Base-by-base conservation (phyloP, 2,888 invertebrate genomes). In the Morpho helenor region DNA sequence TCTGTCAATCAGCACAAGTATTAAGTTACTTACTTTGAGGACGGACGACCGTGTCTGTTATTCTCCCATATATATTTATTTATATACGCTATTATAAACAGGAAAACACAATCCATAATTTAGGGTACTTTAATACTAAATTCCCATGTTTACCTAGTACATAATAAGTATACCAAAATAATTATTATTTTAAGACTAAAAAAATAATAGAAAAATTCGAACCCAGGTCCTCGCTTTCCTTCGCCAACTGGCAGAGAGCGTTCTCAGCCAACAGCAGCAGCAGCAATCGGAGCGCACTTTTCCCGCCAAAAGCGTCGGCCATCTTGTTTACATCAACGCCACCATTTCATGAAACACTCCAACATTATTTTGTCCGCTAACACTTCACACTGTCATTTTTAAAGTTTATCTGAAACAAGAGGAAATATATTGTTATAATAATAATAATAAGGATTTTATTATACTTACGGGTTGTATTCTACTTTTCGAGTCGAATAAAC, bases 161-260 rank as follows among this genome's bases (percentile, higher is more conserved):
- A 55, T 31, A 31, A 31, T 5, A 31, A 31, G 5, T 2, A 31
- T 5, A 16, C 31, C 5, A 5, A 31, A 31, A 31, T 31, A 31
- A 1, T 31, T 31, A 31, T 3, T 5, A 45, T 10, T n/a, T 45
- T 10, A 5, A 45, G 40, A 40, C 39, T 60, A 54, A 8, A 41
- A 57, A 52, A 55, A 47, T 46, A 56, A 52, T 46, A 42, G 49
- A 59, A 60, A 67, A 50, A 55, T 61, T 61, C 84, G 79, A 71
- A 87, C 87, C 87, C 63, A 84, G 73, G 61, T 87, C 87, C 59
- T 86, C 85, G 67, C 77, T 79, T 41, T 80, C 79, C 59, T 80
- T 71, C 39, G 62, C 60, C 80, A 79, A 74, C 58, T 80, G 79
- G 66, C 82, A 80, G 45, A 77, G 70, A 45, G 74, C 77, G 43